phyloP scores from a whole-genome alignment of 2,797 vertebrate genomes.

The Nannoperca australis region DNA sequence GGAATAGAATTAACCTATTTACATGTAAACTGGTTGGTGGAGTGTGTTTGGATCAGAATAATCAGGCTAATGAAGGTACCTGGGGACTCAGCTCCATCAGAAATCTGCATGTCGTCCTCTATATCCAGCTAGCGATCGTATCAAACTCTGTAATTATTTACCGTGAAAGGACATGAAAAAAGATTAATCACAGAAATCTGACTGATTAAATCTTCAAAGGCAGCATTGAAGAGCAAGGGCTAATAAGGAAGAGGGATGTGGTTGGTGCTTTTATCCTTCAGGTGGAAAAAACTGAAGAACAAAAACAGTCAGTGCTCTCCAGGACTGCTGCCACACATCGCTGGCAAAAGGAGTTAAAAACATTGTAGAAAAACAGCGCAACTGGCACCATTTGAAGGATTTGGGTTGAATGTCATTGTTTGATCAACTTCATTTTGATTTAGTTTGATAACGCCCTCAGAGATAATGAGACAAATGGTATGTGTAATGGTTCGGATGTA shows the following conservation, averaged over 20 bases:
- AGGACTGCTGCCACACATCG: constrained; percentile 30
- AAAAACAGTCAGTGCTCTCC: constrained; percentile 32
- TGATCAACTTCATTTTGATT: constrained; percentile 22
- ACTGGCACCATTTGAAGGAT: neutral
- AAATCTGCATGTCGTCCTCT: constrained; percentile 62
- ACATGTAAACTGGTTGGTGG: constrained; percentile 68
- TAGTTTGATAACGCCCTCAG: neutral
- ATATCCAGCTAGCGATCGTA: constrained; percentile 49
- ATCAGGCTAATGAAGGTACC: constrained; percentile 80
- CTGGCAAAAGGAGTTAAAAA: constrained; percentile 1
- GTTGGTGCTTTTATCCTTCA: constrained; percentile 55
- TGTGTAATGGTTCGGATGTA: constrained; percentile 14
- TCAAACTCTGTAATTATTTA: constrained; percentile 71
- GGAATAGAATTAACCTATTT: constrained; percentile 78
- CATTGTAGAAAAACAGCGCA: neutral
- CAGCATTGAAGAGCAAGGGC: constrained; percentile 37
- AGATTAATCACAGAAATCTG: constrained; percentile 74
- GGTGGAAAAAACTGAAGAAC: constrained; percentile 40
- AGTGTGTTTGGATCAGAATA: constrained; percentile 74
- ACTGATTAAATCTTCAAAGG: constrained; percentile 79
- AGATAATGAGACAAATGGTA: constrained; percentile 5
- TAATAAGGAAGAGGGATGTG: constrained; percentile 42
- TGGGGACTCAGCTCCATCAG: constrained; percentile 67
- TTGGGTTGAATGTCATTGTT: constrained; percentile 7
- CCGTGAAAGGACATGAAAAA: constrained; percentile 67